Evolutionary conservation across 2,888 invertebrate genomes (phyloP).

Genomic region (Lepetodrilus schrolli): DNA sequence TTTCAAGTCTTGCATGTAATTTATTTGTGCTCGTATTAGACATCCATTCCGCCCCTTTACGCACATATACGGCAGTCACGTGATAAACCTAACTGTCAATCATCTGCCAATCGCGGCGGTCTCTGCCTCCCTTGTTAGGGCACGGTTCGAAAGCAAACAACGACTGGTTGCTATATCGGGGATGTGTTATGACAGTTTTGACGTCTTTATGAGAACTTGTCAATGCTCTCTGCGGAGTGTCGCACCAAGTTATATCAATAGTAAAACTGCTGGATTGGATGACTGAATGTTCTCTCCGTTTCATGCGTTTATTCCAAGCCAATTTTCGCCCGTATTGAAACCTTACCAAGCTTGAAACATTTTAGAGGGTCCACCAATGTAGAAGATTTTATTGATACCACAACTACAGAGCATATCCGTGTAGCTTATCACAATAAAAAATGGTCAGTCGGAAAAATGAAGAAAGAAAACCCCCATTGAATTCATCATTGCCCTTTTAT

Average conservation of each 20-base stretch:
- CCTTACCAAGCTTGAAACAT: not conserved
- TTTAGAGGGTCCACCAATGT: too few species aligned
- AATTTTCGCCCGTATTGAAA: slow-evolving; percentile 16
- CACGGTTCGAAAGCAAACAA: not conserved
- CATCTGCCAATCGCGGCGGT: slow-evolving; percentile 6
- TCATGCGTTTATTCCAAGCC: not conserved
- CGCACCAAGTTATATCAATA: not conserved
- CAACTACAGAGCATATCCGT: too few species aligned
- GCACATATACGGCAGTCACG: slow-evolving; percentile 34
- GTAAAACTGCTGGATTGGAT: not conserved
- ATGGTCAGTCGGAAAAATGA: too few species aligned
- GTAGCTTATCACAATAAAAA: too few species aligned
- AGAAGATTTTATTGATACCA: too few species aligned
- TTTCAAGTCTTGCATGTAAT: slow-evolving; percentile 31
- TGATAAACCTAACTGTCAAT: slow-evolving; percentile 32
- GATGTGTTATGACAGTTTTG: slow-evolving; percentile 18
- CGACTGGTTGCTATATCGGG: not conserved
- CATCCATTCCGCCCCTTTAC: not conserved
- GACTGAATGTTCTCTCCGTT: not conserved
- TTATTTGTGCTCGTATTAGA: slow-evolving; percentile 33
- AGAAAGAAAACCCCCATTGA: too few species aligned
- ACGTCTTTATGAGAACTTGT: slow-evolving; percentile 14
- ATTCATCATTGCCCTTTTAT: too few species aligned
- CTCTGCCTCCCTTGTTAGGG: slow-evolving; percentile 7
- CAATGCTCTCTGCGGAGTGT: not conserved